Conservation (phyloP, 2,888 invertebrate genomes). For the Augiades crinisus region DNA sequence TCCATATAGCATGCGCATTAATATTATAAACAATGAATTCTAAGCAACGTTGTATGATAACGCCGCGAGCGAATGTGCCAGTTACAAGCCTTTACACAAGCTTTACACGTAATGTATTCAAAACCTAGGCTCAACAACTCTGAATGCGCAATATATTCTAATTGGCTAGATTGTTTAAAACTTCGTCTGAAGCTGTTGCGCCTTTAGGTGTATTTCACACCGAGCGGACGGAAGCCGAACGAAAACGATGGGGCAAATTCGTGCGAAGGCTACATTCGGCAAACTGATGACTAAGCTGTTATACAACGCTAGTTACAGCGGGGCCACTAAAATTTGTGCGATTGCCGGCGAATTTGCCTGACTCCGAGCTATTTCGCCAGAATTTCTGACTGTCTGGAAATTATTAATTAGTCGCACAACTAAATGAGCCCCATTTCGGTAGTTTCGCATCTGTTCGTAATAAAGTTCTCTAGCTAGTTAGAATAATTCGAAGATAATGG, state of each 20-base stretch:
- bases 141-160: conserved; percentile 24
- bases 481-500: no score
- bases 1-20: no score
- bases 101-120: conserved; percentile 18
- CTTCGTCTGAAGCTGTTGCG: conserved; percentile 20
- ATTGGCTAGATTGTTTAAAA: conserved; percentile 25
- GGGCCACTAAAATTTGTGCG: background rate
- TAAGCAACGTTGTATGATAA: background rate
- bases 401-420: conserved; percentile 7
- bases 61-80: conserved; percentile 13
- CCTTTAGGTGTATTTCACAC: conserved; percentile 18
- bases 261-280: conserved; percentile 12
- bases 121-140: conserved; percentile 15
- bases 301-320: conserved; percentile 14
- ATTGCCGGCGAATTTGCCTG: conserved; percentile 8
- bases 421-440: background rate
- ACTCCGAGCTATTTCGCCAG: background rate
- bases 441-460: background rate
- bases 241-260: conserved; percentile 15
- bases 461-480: no score
- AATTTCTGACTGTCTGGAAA: background rate
- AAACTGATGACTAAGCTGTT: conserved; percentile 24
- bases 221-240: conserved; percentile 14
- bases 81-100: conserved; percentile 1
- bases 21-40: background rate